Percentiles rank a stretch among this genome's conserved stretches.
Evolutionary conservation across 2,113 vertebrate genomes (phyloP).

Genomic region (Neodon shergylaensis): DNA sequence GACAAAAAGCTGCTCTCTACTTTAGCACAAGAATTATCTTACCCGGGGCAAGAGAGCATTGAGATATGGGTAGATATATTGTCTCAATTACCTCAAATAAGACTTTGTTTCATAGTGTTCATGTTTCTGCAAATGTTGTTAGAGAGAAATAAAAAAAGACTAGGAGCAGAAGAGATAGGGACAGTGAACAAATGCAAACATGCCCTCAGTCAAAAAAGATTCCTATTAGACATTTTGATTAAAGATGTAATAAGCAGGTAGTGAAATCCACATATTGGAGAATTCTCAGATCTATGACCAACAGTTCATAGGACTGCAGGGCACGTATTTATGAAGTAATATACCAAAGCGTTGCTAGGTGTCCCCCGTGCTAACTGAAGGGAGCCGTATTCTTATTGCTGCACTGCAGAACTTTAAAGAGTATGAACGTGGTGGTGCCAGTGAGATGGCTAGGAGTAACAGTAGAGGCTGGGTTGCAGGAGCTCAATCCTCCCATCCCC

Average conservation of each 20-base stretch:
- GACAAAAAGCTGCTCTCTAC: neutral
- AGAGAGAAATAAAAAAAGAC: neutral
- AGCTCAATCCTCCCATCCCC: no score
- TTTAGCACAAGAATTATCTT: neutral
- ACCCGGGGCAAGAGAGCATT: neutral
- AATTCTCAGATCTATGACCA: slow-evolving; percentile 58
- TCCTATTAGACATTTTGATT: slow-evolving; percentile 71
- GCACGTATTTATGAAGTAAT: slow-evolving; percentile 69
- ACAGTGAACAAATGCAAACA: neutral
- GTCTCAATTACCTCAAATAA: slow-evolving; percentile 48
- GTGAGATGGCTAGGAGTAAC: no score
- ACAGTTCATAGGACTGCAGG: slow-evolving; percentile 62
- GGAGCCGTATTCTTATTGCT: neutral
- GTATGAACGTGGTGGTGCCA: neutral
- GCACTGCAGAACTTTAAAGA: slow-evolving; percentile 29
- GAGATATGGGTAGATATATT: slow-evolving; percentile 22
- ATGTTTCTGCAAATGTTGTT: slow-evolving; percentile 64
- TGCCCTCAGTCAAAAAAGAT: slow-evolving; percentile 61
- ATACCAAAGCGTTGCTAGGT: slow-evolving; percentile 59
- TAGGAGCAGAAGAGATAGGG: neutral
- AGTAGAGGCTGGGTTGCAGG: no score
- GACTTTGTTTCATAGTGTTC: slow-evolving; percentile 30
- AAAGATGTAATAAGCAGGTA: slow-evolving; percentile 72
- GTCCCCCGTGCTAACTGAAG: slow-evolving; percentile 40
- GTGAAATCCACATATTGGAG: slow-evolving; percentile 47